Evolutionary conservation across 2,113 vertebrate genomes (phyloP).

Genomic region (Dendrocopos noguchii): DNA sequence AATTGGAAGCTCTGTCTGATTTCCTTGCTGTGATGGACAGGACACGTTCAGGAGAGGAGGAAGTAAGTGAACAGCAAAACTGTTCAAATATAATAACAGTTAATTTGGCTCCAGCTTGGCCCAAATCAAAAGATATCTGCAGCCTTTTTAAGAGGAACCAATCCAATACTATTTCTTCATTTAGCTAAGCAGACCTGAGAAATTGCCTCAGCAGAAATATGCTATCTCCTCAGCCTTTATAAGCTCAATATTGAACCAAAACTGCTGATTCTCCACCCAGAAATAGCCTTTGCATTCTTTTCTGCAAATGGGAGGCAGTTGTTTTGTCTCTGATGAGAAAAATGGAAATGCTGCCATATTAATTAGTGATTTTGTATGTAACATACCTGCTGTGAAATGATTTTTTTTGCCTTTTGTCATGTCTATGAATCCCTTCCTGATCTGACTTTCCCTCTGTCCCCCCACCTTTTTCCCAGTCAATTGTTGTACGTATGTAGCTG

Average conservation of each 20-base stretch:
- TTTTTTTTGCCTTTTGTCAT: not conserved
- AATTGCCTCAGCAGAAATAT: not conserved
- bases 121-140: not conserved
- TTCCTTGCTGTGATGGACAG: not conserved
- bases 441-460: not conserved
- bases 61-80: not conserved
- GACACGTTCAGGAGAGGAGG: not conserved
- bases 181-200: not conserved
- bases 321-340: slow-evolving; percentile 1
- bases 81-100: not conserved
- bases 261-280: not conserved
- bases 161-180: not conserved
- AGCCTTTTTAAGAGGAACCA: not conserved
- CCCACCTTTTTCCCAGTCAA: not conserved
- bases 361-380: not conserved
- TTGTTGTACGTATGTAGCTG: not conserved
- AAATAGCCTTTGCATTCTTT: not conserved
- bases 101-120: not conserved
- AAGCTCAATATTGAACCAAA: not conserved
- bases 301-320: not conserved
- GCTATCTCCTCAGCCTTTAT: not conserved
- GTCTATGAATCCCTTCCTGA: not conserved
- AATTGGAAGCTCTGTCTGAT: not conserved
- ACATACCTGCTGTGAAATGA: not conserved
- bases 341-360: not conserved